Base-by-base conservation (phyloP, 2,888 invertebrate species). In the Didymodactylos carnosus region DNA sequence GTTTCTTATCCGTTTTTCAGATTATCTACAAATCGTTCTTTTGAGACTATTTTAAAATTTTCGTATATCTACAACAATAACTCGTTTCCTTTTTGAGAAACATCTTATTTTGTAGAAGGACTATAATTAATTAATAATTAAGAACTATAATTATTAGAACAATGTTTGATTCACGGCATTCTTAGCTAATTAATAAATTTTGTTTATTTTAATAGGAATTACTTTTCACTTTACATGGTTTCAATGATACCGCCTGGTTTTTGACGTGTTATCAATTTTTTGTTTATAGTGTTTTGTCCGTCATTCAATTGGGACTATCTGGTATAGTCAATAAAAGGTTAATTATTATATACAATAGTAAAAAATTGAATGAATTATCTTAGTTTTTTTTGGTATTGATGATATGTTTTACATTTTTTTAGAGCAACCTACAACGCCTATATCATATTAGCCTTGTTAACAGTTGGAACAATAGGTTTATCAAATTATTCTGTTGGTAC, bases 401-500 rank as follows among this genome's bases (percentile, higher is more conserved):
- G 13, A 62, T 11, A 39, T 16, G 0, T 3, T 35, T 4, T 19
- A n/a, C 29, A 3, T 6, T 10, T 11, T 25, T 40, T 3, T 70
- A 70, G 70, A 46, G 40, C 43, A 27, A 43, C 19, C 6, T 46
- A 27, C 29, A 27, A 11, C 16, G 14, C 43, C 5, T 70, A 70
- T 29, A 4, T 70, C 0, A 40, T 40, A 8, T 40, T 70, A 10
- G 94, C 94, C 51, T 86, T 90, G 1, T 84, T 94, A 69, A 94
- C 94, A 0, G 86, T 95, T n/a, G 92, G 92, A 5, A 95, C 95
- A 2, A 95, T 95, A 92, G 92, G 94, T 0, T 87, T 94, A 77
- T 95, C 94, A 2, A 95, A 95, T 83, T 88, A 93, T 5, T 92
- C 94, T 1, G 86, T 95, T 19, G 62, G 35, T 11, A n/a, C n/a